phyloP scores from a whole-genome alignment of 1,140 invertebrate species.

The Euschistus heros region DNA sequence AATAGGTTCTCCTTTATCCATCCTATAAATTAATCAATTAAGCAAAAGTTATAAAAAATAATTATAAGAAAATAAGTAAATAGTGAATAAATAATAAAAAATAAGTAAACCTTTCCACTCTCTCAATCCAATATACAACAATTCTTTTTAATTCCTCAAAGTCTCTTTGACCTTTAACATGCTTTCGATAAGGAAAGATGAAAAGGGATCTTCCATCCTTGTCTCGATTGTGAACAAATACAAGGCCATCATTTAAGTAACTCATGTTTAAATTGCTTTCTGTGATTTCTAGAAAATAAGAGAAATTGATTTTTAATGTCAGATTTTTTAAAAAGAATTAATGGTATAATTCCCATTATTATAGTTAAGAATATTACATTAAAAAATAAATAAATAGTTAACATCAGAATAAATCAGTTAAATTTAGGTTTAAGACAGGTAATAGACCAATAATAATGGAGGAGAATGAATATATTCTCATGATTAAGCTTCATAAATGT shows the following conservation, averaged over 20 bases:
- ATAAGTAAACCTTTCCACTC: constrained; percentile 53
- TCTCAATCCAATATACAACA: constrained; percentile 81
- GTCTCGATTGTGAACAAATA: constrained; percentile 66
- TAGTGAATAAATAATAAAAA: neutral
- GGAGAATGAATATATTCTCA: no score
- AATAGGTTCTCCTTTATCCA: constrained; percentile 63
- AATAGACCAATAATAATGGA: no score
- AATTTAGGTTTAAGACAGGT: no score
- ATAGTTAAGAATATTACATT: no score
- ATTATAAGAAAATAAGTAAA: neutral
- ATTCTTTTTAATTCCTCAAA: constrained; percentile 65
- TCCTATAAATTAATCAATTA: constrained; percentile 37
- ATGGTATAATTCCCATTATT: no score
- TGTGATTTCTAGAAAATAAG: constrained; percentile 53
- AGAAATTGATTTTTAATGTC: no score
- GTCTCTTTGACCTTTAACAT: constrained; percentile 61
- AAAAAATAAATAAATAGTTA: no score
- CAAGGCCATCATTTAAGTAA: constrained; percentile 60
- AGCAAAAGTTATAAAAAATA: constrained; percentile 11
- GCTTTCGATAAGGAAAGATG: constrained; percentile 63
- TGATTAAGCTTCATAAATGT: no score
- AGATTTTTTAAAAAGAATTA: no score
- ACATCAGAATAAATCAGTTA: no score
- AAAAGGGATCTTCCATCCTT: constrained; percentile 66
- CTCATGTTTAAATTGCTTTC: constrained; percentile 55